Evolutionary conservation across 2,888 invertebrate genomes (phyloP), one percentile per base, ranked within the genome.

Genomic region (Linnaemya vulpina): DNA sequence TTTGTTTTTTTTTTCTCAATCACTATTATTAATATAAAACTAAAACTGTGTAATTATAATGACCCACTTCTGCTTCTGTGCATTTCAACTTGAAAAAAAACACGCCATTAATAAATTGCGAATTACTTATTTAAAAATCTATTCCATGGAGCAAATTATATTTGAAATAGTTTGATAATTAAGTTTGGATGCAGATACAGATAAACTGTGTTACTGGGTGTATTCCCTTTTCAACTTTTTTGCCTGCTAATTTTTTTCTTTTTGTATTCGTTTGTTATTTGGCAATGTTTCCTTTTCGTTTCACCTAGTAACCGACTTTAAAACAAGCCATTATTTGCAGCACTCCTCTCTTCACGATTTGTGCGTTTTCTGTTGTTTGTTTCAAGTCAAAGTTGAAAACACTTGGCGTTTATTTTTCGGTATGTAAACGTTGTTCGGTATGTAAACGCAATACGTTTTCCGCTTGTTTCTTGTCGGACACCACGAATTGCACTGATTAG

Each of bases 271-370:
- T 63, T 77, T 65, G 63, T 75, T 73, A 73, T 80, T 86, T 80
- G 83, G 78, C 78, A 82, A 82, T 81, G 75, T 85, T 85, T 85
- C 82, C 85, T 85, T 84, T 86, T 86, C 82, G 88, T 90, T 90
- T 90, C 89, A 90, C 90, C 90, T 88, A 90, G 90, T 90, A 90
- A 90, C 90, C 90, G 90, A 90, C 88, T 90, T 90, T 86, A 86
- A 70, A 73, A 73, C 86, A 60, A 83, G 65, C 58, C 65, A 77
- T 82, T 87, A 88, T 82, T 71, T 75, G 60, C 76, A 82, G 49
- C 86, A 51, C 68, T 74, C 53, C 70, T 55, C 62, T 55, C 67
- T 58, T 20, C 20, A 11, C 10, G 43, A 25, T 55, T 49, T 80
- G 58, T 80, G 65, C 65, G 73, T 70, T 71, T 60, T 58, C 22